A percentile compares a stretch with the other conserved stretches of the same genome.
phyloP scores from a whole-genome alignment of 2,113 vertebrate genomes.

The Amia ocellicauda region DNA sequence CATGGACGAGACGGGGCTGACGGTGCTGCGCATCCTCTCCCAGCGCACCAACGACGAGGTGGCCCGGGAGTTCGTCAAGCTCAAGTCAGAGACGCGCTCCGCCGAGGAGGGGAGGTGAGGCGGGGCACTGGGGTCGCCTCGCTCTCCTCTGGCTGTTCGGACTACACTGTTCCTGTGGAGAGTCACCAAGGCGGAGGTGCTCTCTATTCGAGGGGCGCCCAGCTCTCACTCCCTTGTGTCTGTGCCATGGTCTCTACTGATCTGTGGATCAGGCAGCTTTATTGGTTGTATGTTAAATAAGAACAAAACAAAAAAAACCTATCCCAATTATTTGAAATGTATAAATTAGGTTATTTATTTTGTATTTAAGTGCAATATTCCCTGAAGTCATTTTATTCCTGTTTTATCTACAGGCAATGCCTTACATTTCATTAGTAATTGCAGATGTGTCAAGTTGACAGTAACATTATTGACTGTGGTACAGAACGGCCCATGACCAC shows the following conservation, averaged over 20 bases:
- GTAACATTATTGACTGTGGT: too few relatives aligned
- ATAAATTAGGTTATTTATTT: not conserved
- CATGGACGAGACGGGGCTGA: conserved; percentile 95
- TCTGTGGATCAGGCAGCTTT: not conserved
- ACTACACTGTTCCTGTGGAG: conserved; percentile 18
- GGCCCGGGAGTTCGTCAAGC: conserved; percentile 92
- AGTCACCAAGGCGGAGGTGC: too few relatives aligned
- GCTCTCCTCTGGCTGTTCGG: conserved; percentile 6
- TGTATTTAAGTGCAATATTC: conserved; percentile 2
- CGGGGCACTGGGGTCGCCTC: too few relatives aligned
- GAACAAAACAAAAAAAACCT: too few relatives aligned
- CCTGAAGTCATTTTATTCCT: conserved; percentile 22
- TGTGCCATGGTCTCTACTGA: not conserved
- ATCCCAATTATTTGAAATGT: too few relatives aligned
- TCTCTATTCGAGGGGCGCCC: too few relatives aligned
- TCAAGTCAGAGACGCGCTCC: conserved; percentile 92
- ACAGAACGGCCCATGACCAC: too few relatives aligned
- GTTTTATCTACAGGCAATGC: conserved; percentile 38
- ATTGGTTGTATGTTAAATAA: not conserved
- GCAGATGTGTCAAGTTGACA: conserved; percentile 41
- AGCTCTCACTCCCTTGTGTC: not conserved
- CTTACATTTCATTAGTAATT: conserved; percentile 49
- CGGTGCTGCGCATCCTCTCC: conserved; percentile 91
- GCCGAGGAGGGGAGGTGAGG: conserved; percentile 87
- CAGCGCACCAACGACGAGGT: conserved; percentile 95